phyloP scores from a whole-genome alignment of 2,113 vertebrate species.

The Ptyas mucosa region DNA sequence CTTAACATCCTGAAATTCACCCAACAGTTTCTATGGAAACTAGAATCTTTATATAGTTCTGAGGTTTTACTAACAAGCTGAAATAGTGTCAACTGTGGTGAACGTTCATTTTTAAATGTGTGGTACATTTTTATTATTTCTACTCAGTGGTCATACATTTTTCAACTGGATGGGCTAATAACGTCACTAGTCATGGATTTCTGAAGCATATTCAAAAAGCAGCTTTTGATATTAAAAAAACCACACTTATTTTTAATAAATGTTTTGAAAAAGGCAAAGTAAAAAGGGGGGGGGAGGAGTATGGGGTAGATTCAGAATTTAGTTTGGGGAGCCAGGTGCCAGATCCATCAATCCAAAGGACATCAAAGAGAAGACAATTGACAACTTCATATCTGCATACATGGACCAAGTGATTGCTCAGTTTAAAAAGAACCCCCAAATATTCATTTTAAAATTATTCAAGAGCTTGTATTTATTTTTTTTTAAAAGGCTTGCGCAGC shows the following conservation, averaged over 20 bases:
- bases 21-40: slow-evolving; percentile 78
- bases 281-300: neutral
- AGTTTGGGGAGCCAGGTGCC: neutral
- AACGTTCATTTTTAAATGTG: slow-evolving; percentile 54
- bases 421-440: neutral
- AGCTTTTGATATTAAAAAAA: neutral
- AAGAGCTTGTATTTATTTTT: neutral
- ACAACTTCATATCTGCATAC: neutral
- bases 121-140: slow-evolving; percentile 43
- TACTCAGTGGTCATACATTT: slow-evolving; percentile 12
- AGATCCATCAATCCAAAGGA: neutral
- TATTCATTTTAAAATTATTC: neutral
- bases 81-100: slow-evolving; percentile 56
- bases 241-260: neutral
- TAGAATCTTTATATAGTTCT: slow-evolving; percentile 64
- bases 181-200: neutral
- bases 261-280: neutral
- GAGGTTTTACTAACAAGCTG: slow-evolving; percentile 56
- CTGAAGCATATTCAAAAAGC: neutral
- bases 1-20: slow-evolving; percentile 48
- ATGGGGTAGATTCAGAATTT: neutral
- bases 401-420: neutral
- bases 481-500: neutral
- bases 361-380: neutral
- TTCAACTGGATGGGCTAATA: slow-evolving; percentile 35